Evolutionary conservation across 2,113 vertebrate species (phyloP), one percentile per base, ranked within the genome.

Genomic region (Hemiprocne comata): DNA sequence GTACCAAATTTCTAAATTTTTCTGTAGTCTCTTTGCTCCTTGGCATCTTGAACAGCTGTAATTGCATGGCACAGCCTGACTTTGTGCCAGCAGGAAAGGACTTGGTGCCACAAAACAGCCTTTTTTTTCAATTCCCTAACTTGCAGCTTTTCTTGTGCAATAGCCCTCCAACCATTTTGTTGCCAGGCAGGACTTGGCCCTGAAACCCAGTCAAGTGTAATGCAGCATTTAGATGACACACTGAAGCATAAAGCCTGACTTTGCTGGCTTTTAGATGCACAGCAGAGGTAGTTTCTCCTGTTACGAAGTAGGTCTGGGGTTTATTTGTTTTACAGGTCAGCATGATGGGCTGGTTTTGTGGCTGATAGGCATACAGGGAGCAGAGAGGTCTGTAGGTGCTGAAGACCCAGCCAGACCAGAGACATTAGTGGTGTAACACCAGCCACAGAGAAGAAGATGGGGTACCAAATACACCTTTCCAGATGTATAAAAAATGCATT

Each of bases 311-410:
- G 34, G 29, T 84, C 79, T 71, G 6, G 12, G 11, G 11, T 89
- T 85, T 96, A 15, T 88, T 96, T 95, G 8, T 93, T 93, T 92
- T 92, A 90, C 76, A 93, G 69, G 33, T 94, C 94, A 93, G 79
- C 69, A 67, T 2, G 42, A 90, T 48, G 73, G 61, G 44, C 29
- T 51, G 29, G 46, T n/a, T 93, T 71, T 71, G 51, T 38, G 23
- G 31, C 87, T 77, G 61, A 74, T 17, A n/a, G 28, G 42, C 26
- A 26, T 29, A 14, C 7, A 3, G 42, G 57, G 51, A 91, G 57
- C 42, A 81, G 57, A 58, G 31, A 38, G 28, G 17, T 81, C 55
- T 60, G 29, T 1, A 44, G n/a, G 25, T 79, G 28, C 50, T 90
- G 48, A 58, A 66, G 44, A 38, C 33, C 24, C 20, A n/a, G 50